Conservation (phyloP, 2,113 vertebrate species). For the Chiloscyllium plagiosum region DNA sequence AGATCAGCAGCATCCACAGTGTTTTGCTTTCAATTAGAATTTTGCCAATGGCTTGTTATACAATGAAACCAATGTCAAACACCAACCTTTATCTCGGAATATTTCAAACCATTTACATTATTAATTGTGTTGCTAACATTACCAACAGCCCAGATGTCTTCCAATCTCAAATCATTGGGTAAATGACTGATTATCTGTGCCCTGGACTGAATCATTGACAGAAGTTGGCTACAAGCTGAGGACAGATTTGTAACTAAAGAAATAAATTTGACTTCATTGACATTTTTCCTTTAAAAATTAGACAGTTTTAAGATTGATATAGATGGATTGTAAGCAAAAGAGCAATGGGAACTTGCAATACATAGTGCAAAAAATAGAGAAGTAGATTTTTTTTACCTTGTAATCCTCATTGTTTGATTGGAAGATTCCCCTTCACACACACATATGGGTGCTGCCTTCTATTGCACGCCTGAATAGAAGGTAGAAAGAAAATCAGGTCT, state of each 20-base stretch:
- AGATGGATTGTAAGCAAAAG: too few species aligned
- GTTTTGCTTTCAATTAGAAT: background rate
- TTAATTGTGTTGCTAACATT: background rate
- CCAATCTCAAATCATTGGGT: background rate
- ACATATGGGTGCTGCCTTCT: background rate
- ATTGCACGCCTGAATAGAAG: background rate
- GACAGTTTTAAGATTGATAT: background rate
- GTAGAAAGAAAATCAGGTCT: background rate
- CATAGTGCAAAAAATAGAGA: background rate
- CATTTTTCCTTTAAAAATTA: background rate
- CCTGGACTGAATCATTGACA: background rate
- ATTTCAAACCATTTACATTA: background rate
- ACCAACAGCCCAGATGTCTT: background rate
- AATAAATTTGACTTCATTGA: background rate
- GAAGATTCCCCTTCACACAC: background rate
- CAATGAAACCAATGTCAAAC: background rate
- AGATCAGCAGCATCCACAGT: too few species aligned
- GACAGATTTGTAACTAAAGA: background rate
- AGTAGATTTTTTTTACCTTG: background rate
- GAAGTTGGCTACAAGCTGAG: background rate
- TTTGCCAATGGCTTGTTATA: background rate
- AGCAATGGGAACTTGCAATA: background rate
- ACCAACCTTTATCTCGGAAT: background rate
- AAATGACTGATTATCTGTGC: background rate
- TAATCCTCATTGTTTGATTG: background rate